Conservation (phyloP, 2,797 vertebrate species). For the Poliocrania exsul region DNA sequence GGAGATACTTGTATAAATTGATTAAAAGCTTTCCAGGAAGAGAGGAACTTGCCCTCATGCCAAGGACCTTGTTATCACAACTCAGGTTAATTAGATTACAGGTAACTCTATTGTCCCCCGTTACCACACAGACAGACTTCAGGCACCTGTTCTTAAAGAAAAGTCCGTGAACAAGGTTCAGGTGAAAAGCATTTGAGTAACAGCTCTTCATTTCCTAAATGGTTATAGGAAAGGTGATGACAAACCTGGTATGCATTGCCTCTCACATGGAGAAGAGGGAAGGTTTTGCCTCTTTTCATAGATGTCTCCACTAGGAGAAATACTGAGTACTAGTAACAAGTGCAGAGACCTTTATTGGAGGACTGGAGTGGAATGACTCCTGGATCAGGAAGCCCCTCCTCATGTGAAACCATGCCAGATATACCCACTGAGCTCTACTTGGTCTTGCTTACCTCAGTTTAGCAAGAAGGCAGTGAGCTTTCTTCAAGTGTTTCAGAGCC, state of each 20-base stretch:
- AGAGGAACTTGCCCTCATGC: background rate
- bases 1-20: background rate
- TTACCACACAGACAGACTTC: background rate
- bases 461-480: background rate
- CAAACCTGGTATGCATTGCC: background rate
- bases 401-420: background rate
- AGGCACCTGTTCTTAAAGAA: background rate
- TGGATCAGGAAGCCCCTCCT: background rate
- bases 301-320: background rate
- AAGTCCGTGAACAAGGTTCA: background rate
- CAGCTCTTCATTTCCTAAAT: background rate
- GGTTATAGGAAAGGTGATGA: background rate
- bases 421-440: background rate
- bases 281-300: background rate
- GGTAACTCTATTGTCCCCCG: background rate
- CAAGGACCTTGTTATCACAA: background rate
- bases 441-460: background rate
- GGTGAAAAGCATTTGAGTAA: background rate
- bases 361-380: background rate
- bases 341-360: background rate
- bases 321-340: background rate
- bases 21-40: background rate
- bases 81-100: background rate
- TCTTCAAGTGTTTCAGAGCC: background rate
- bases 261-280: background rate